These are phyloP conservation scores for Drosophila fuyamai DNA, from an alignment of 1,140 invertebrate species.

Conservation along the genomic window DNA sequence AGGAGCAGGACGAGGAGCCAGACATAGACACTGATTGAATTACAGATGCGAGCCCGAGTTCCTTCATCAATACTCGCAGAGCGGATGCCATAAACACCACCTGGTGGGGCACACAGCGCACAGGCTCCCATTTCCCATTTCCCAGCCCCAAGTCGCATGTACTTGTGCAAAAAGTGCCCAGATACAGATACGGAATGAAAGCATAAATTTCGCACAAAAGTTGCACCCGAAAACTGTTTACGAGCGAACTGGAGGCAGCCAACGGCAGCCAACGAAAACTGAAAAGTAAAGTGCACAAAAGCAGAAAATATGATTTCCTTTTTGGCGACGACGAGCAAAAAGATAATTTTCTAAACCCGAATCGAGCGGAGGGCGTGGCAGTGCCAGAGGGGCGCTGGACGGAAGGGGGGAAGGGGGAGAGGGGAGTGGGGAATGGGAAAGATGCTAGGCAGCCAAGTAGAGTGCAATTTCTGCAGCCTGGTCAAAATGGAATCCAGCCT, in stretches of 20 bases:
- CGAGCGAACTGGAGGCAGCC: conserved; percentile 52
- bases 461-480: conserved; percentile 78
- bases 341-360: conserved; percentile 84
- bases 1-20: conserved; percentile 50
- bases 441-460: conserved; percentile 62
- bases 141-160: conserved; percentile 57
- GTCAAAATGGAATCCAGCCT: conserved; percentile 67
- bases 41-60: conserved; percentile 78
- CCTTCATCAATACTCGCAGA: conserved; percentile 82
- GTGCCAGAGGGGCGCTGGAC: conserved; percentile 8
- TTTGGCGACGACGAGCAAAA: conserved; percentile 84
- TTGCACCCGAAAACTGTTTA: conserved; percentile 83
- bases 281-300: conserved; percentile 84
- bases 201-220: conserved; percentile 84
- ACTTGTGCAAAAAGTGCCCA: conserved; percentile 75
- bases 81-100: conserved; percentile 84
- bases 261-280: conserved; percentile 67
- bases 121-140: conserved; percentile 44
- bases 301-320: conserved; percentile 85
- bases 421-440: conserved; percentile 17
- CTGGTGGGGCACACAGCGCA: conserved; percentile 63
- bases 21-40: conserved; percentile 84
- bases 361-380: conserved; percentile 43
- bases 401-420: neutral
- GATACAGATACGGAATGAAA: conserved; percentile 66